These are phyloP conservation scores for Chunga burmeisteri DNA, from an alignment of 2,113 vertebrate species.

Conservation along the genomic window DNA sequence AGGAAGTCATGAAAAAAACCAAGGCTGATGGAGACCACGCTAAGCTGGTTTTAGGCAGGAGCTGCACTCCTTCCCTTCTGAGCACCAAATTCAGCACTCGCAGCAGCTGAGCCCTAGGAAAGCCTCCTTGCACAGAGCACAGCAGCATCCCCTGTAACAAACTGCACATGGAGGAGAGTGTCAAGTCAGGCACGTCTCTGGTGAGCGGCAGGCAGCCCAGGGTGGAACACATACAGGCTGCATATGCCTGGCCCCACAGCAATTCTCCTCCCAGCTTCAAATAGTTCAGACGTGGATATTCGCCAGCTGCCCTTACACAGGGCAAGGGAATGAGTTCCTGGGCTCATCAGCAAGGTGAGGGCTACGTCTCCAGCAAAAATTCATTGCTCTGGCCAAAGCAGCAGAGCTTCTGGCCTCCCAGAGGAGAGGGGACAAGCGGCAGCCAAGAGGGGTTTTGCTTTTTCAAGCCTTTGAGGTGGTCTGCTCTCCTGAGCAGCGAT, in stretches of 20 bases:
- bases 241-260: neutral
- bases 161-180: accelerated
- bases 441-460: accelerated
- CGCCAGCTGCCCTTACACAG: neutral
- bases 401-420: neutral
- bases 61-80: neutral
- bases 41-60: neutral
- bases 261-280: neutral
- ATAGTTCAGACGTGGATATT: neutral
- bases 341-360: neutral
- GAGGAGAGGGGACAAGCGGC: neutral
- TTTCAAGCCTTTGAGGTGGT: neutral
- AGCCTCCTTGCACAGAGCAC: neutral
- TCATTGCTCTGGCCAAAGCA: neutral
- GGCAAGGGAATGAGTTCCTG: neutral
- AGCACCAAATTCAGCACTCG: neutral
- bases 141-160: neutral
- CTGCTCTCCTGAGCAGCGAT: neutral
- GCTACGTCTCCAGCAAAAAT: neutral
- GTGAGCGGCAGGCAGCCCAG: neutral
- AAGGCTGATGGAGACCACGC: accelerated
- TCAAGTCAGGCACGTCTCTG: accelerated
- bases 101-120: neutral
- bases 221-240: neutral
- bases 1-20: neutral